phyloP scores from a whole-genome alignment of 2,797 vertebrate species.

The Megaceryle alcyon region DNA sequence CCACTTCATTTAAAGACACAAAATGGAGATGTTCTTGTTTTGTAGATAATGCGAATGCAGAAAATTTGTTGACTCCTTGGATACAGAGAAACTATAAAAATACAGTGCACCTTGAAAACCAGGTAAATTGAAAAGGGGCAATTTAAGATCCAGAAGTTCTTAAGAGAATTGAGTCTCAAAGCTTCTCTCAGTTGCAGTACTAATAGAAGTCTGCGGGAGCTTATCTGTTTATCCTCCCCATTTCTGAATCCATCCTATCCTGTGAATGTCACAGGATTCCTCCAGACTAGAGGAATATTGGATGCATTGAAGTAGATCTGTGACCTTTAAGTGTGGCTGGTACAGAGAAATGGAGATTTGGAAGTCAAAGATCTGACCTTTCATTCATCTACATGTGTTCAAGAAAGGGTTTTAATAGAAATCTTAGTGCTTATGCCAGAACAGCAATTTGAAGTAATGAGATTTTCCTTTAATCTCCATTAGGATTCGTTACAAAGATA shows the following conservation, averaged over 20 bases:
- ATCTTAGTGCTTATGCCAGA: not conserved
- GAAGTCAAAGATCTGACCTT: slow-evolving; percentile 19
- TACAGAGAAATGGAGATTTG: not conserved
- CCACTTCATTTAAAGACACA: not conserved
- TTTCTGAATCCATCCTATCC: not conserved
- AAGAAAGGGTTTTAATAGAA: not conserved
- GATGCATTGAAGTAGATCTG: not conserved
- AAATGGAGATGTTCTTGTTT: not conserved
- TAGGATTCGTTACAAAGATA: slow-evolving; percentile 3
- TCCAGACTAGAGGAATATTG: not conserved
- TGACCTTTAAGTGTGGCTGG: not conserved
- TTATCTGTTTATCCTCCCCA: not conserved
- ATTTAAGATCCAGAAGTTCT: not conserved
- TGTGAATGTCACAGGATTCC: not conserved
- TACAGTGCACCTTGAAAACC: not conserved
- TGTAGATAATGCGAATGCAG: not conserved
- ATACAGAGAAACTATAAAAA: not conserved
- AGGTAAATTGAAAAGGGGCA: not conserved
- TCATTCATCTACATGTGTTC: not conserved
- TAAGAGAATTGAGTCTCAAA: not conserved
- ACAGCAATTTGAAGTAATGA: slow-evolving; percentile 16
- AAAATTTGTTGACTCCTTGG: not conserved
- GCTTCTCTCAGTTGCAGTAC: not conserved
- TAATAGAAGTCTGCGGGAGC: not conserved
- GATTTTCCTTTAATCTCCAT: slow-evolving; percentile 40